These are phyloP conservation scores for Calameuta idolon DNA, from an alignment of 2,888 invertebrate species.

Conservation along the genomic window DNA sequence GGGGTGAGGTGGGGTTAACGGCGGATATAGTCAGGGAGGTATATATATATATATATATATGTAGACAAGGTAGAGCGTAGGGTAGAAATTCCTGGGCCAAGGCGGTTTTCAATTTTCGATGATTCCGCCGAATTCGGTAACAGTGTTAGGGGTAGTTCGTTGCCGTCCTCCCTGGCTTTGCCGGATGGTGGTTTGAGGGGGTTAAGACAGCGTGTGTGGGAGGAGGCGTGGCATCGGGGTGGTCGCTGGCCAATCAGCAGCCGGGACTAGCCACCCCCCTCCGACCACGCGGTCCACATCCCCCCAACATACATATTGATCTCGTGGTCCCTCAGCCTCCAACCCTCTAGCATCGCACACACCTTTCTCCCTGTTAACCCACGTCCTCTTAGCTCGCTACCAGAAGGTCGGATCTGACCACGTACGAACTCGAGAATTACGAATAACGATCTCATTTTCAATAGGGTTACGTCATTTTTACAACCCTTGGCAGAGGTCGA, in stretches of 20 bases:
- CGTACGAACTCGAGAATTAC: slow-evolving; percentile 13
- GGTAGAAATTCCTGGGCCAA: slow-evolving; percentile 27
- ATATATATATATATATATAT: background rate
- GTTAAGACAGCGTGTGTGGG: slow-evolving; percentile 67
- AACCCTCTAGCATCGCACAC: slow-evolving; percentile 30
- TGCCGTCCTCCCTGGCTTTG: slow-evolving; percentile 37
- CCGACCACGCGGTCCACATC: slow-evolving; percentile 64
- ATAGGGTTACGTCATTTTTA: background rate
- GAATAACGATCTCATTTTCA: background rate
- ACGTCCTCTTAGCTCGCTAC: slow-evolving; percentile 26
- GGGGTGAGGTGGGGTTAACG: background rate
- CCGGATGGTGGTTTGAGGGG: slow-evolving; percentile 50
- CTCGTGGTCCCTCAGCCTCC: slow-evolving; percentile 61
- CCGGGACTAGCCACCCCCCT: slow-evolving; percentile 65
- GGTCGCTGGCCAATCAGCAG: slow-evolving; percentile 66
- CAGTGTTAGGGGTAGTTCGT: slow-evolving; percentile 48
- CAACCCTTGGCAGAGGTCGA: background rate
- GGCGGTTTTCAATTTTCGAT: slow-evolving; percentile 66
- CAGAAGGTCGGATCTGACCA: slow-evolving; percentile 49
- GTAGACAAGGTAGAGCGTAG: background rate
- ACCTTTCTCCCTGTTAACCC: slow-evolving; percentile 22
- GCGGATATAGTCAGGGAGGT: background rate
- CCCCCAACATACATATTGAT: slow-evolving; percentile 68
- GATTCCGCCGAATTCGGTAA: slow-evolving; percentile 65
- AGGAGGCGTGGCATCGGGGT: slow-evolving; percentile 65